Percentiles rank a stretch among this genome's conserved stretches.
Evolutionary conservation across 2,113 vertebrate species (phyloP).

Genomic region (Oncorhynchus kisutch): DNA sequence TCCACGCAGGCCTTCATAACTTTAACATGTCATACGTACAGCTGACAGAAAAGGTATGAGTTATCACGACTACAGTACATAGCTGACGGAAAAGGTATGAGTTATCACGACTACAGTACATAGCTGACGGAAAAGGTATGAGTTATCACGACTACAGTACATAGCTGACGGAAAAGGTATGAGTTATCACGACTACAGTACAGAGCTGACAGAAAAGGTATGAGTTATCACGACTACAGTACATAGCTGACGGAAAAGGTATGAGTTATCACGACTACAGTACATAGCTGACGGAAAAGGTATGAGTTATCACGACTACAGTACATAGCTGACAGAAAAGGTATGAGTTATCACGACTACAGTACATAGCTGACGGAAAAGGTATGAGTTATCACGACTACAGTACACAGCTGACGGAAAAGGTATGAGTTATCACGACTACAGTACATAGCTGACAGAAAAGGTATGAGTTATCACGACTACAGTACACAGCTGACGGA

Average conservation of each 20-base stretch:
- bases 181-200: too few species aligned
- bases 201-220: not conserved
- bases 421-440: not conserved
- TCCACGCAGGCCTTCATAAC: not conserved
- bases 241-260: not conserved
- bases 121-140: not conserved
- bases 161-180: not conserved
- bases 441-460: not conserved
- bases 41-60: not conserved
- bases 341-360: not conserved
- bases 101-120: not conserved
- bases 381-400: not conserved
- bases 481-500: not conserved
- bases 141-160: not conserved
- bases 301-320: too few species aligned
- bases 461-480: not conserved
- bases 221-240: too few species aligned
- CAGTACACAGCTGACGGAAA: not conserved
- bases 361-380: not conserved
- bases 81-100: not conserved
- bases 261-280: too few species aligned
- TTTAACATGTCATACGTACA: conserved; percentile 7
- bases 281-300: not conserved
- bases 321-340: not conserved
- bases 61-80: not conserved